Conservation (phyloP, 2,797 vertebrate genomes). For the Anolis apletophallus region DNA sequence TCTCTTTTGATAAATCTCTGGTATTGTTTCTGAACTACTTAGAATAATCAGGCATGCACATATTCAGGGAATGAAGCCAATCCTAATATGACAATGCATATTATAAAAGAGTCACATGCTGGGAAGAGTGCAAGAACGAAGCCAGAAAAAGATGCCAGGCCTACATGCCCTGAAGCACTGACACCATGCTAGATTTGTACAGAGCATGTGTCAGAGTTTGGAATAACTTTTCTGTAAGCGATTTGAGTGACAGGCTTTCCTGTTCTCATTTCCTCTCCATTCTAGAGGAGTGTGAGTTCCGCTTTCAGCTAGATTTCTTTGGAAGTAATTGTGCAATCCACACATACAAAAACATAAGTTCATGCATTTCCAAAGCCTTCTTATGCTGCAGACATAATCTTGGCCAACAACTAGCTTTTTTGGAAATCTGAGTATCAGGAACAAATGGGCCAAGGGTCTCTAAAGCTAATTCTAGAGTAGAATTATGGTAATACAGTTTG, state of each 20-base stretch:
- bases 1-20: neutral
- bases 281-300: conserved; percentile 24
- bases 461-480: neutral
- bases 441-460: neutral
- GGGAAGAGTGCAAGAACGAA: neutral
- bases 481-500: no score
- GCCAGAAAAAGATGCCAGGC: neutral
- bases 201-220: neutral
- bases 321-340: conserved; percentile 23
- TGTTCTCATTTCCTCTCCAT: neutral
- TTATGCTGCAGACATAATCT: neutral
- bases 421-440: neutral
- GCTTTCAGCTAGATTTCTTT: conserved; percentile 5
- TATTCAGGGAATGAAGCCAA: neutral
- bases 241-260: neutral
- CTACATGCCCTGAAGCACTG: neutral
- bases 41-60: neutral
- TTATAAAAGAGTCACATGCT: neutral
- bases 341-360: neutral
- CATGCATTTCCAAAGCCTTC: neutral
- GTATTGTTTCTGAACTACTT: neutral
- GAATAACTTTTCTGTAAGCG: neutral
- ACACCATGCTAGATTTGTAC: neutral
- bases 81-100: neutral
- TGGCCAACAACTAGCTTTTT: neutral